Base-by-base conservation (phyloP, 2,113 vertebrate genomes). In the Halichoeres trimaculatus region DNA sequence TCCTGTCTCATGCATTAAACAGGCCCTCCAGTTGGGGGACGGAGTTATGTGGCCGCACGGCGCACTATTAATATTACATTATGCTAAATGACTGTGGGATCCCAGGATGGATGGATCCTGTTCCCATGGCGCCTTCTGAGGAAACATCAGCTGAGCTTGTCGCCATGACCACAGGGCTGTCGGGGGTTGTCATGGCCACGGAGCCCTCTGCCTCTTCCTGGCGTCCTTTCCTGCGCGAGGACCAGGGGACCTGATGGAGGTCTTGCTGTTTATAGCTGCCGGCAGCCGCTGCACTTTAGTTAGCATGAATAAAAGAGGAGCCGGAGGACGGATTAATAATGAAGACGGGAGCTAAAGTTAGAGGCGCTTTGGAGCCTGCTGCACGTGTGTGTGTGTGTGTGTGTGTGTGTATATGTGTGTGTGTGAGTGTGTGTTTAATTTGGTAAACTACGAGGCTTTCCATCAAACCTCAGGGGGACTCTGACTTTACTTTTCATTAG, bases 261-360 rank as follows among this genome's bases (percentile, higher is more conserved):
- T 52, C 70, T 70, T 5, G 1, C 64, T 26, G 82, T 57, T 83
- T 36, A 55, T 66, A 65, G 84, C 88, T 76, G 66, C 54, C 24
- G 79, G 73, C 75, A 26, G 78, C 48, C 40, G 76, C 77, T 80
- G 86, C 83, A 89, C 81, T 90, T 90, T 88, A 84, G 81, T 65
- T 38, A 52, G 70, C 80, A 92, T 91, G 76, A 91, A 91, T 91
- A 90, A 92, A 89, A 90, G 61, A 91, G 13, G 59, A 91, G 78
- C 63, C 45, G 47, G 77, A 84, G 63, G 69, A 43, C 10, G 51
- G 72, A 90, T 92, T 73, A 91, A 91, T 88, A 90, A 91, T 91
- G 86, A 85, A 92, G 48, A 56, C 7, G 5, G 0, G 74, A 66
- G 81, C 87, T 90, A 76, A 69, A 88, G 81, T 76, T 77, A 59